phyloP scores from a whole-genome alignment of 2,888 invertebrate species.

The Thera britannica region DNA sequence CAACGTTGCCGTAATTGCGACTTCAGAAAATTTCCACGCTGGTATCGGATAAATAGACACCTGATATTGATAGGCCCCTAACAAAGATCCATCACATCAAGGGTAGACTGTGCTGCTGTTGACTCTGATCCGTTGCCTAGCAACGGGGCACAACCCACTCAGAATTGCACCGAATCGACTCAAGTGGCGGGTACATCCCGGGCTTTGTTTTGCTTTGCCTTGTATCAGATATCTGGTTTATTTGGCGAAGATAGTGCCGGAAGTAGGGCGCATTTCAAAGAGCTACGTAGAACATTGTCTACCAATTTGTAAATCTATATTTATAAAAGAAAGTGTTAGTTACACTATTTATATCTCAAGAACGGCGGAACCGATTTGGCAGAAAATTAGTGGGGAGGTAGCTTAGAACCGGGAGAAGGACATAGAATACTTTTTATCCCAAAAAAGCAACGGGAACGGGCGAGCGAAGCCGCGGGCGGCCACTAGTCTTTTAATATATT shows the following conservation, averaged over 20 bases:
- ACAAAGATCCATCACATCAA: conserved; percentile 10
- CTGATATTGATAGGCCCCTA: background rate
- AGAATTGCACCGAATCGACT: conserved; percentile 17
- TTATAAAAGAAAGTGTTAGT: no score
- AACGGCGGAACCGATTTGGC: no score
- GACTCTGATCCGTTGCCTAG: conserved; percentile 25
- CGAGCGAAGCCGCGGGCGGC: no score
- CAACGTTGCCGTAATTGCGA: no score
- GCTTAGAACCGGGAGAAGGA: no score
- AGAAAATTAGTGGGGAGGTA: no score
- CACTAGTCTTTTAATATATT: background rate
- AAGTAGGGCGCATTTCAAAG: background rate
- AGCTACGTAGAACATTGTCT: background rate
- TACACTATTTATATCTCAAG: no score
- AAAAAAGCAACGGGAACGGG: no score
- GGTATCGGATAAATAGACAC: background rate
- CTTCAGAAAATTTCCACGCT: background rate
- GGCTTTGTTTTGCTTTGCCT: conserved; percentile 4
- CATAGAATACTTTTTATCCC: no score
- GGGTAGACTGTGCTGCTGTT: conserved; percentile 1
- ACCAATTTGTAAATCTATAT: background rate
- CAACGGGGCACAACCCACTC: conserved; percentile 22
- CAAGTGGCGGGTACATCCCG: conserved; percentile 17
- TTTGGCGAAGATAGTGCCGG: conserved; percentile 4
- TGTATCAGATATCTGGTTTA: conserved; percentile 20